Base-by-base conservation (phyloP, 2,797 vertebrate species). In the Myotis vivesi region DNA sequence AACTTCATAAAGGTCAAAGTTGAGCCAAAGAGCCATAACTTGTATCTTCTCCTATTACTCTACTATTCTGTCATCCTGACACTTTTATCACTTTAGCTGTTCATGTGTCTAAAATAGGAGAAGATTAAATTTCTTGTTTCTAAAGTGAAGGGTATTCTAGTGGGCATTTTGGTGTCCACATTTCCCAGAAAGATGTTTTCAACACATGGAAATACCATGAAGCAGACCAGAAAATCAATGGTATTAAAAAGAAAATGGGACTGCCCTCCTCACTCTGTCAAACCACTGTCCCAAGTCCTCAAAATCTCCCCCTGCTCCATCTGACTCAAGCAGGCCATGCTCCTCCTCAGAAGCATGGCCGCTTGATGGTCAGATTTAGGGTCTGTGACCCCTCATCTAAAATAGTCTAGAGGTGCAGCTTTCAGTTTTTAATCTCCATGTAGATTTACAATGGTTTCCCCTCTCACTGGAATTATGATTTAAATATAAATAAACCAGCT, bases 401-500 rank as follows among this genome's bases (percentile, higher is more conserved):
- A 89, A 51, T 38, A 30, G 22, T 77, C 53, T 95, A 72, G 73
- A 84, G 41, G 44, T 84, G 7, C 3, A 20, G 15, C 71, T 92
- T 88, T 91, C 44, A 66, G n/a, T 69, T 73, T 81, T 84, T 86
- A 20, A 82, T 23, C 38, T 71, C 44, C 13, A 33, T 80, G 38
- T 75, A 81, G 83, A 92, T 92, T 94, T 95, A 81, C 62, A 94
- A 51, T 73, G 83, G 36, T 89, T 59, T 81, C 38, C 53, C 36
- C 28, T 66, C 22, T 30, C n/a, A 38, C 44, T 84, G 36, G 41
- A 97, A 82, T 82, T 89, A 79, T 72, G 64, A 94, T 82, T 94
- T 88, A 94, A 93, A 85, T 72, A 89, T 75, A 94, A 93, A 96
- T 71, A 94, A 96, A 55, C 83, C 84, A 96, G 71, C 89, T 95